These are phyloP conservation scores for Trissonchulus latispiculum DNA, from an alignment of 2,888 invertebrate genomes.

Conservation along the genomic window DNA sequence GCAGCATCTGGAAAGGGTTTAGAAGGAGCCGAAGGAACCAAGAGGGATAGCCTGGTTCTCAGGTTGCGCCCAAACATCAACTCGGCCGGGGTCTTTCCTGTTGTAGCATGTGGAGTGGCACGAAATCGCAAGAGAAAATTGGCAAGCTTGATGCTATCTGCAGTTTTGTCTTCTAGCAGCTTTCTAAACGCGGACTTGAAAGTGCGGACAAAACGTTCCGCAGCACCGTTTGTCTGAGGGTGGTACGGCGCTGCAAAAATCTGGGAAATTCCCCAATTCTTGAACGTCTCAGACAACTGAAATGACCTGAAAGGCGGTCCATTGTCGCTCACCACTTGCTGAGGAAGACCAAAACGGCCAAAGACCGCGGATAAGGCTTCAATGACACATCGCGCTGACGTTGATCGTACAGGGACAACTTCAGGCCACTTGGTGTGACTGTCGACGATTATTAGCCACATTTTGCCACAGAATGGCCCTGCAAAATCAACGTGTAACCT, in stretches of 20 bases:
- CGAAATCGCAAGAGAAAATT: background rate
- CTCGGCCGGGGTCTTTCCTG: background rate
- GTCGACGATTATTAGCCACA: background rate
- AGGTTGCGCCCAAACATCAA: background rate
- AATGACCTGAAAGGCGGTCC: background rate
- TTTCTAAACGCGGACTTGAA: slow-evolving; percentile 7
- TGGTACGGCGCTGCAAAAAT: background rate
- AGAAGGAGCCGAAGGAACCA: background rate
- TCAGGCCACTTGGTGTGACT: slow-evolving; percentile 29
- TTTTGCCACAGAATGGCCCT: background rate
- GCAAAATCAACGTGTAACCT: background rate
- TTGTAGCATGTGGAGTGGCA: slow-evolving; percentile 3
- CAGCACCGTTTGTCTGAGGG: background rate
- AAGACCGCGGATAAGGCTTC: background rate
- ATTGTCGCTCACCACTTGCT: background rate
- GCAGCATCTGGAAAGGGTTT: background rate
- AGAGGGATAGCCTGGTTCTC: background rate
- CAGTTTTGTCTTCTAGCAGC: background rate
- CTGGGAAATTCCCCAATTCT: background rate
- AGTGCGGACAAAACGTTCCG: slow-evolving; percentile 1
- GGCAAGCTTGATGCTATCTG: background rate
- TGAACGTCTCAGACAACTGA: background rate
- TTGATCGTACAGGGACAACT: background rate
- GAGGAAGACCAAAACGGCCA: background rate
- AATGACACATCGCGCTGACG: background rate